phyloP scores from a whole-genome alignment of 2,888 invertebrate species.

The Tyria jacobaeae region DNA sequence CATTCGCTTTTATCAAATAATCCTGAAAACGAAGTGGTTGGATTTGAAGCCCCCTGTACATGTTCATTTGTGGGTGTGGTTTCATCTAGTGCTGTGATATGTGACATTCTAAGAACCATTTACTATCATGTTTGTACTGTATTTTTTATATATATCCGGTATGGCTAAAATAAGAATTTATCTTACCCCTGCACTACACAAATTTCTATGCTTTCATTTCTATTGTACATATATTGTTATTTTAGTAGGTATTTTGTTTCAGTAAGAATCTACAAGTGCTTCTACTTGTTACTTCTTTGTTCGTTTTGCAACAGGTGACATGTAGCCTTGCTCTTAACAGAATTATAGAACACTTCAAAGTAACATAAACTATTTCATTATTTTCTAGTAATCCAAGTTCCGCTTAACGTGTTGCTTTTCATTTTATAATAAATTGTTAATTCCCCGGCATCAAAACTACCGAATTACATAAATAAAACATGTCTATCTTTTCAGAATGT shows the following conservation, averaged over 20 bases:
- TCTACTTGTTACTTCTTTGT: conserved; percentile 31
- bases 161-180: conserved; percentile 11
- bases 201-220: not conserved
- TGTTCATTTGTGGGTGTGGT: conserved; percentile 51
- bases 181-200: not conserved
- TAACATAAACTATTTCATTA: conserved; percentile 28
- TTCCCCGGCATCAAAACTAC: not conserved
- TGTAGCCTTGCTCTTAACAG: conserved; percentile 35
- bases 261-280: conserved; percentile 41
- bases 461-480: not conserved
- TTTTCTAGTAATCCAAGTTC: conserved; percentile 19
- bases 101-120: conserved; percentile 29
- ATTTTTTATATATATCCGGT: conserved; percentile 23
- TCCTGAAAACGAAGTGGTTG: conserved; percentile 39
- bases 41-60: conserved; percentile 38
- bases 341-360: conserved; percentile 33
- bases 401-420: not conserved
- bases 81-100: conserved; percentile 45
- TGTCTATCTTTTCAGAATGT: not conserved
- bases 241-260: conserved; percentile 17
- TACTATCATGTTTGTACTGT: conserved; percentile 34
- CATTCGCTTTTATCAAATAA: conserved; percentile 43
- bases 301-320: conserved; percentile 44
- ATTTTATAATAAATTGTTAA: not conserved
- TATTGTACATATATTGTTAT: conserved; percentile 24